Conservation (phyloP, 2,797 vertebrate species). For the Emydoidea blandingii region DNA sequence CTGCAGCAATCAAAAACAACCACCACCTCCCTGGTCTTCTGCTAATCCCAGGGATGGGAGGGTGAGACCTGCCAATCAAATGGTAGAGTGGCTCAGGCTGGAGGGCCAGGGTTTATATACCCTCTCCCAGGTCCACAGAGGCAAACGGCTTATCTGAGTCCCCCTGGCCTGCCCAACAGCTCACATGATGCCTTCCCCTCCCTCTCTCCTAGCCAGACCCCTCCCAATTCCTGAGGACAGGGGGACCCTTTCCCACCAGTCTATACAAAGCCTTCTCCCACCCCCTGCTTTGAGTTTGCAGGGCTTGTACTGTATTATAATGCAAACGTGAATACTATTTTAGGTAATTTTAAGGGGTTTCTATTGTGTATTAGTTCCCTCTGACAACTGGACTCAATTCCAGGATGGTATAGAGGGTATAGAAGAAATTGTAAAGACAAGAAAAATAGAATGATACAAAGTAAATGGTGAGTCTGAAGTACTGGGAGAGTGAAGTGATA, state of each 20-base stretch:
- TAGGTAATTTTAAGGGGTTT: background rate
- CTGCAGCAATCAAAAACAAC: too few species aligned
- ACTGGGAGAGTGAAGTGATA: background rate
- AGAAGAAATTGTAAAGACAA: background rate
- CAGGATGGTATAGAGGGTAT: background rate
- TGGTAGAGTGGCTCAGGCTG: too few species aligned
- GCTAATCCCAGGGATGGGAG: too few species aligned
- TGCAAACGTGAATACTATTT: background rate
- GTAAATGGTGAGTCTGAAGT: background rate
- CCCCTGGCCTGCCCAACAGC: too few species aligned
- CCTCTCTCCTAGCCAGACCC: background rate
- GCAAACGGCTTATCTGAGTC: too few species aligned
- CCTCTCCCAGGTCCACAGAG: too few species aligned
- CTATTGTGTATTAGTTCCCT: background rate
- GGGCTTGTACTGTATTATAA: background rate
- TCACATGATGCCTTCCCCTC: too few species aligned
- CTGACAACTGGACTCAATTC: background rate
- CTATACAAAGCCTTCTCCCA: background rate
- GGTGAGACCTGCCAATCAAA: too few species aligned
- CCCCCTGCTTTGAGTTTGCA: background rate
- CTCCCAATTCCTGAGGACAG: background rate
- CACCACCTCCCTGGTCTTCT: too few species aligned
- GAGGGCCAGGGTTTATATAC: too few species aligned
- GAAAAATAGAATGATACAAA: background rate
- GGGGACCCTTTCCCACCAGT: background rate